These are phyloP conservation scores for Acrobasis repandana DNA, from an alignment of 2,888 invertebrate genomes.

Conservation along the genomic window DNA sequence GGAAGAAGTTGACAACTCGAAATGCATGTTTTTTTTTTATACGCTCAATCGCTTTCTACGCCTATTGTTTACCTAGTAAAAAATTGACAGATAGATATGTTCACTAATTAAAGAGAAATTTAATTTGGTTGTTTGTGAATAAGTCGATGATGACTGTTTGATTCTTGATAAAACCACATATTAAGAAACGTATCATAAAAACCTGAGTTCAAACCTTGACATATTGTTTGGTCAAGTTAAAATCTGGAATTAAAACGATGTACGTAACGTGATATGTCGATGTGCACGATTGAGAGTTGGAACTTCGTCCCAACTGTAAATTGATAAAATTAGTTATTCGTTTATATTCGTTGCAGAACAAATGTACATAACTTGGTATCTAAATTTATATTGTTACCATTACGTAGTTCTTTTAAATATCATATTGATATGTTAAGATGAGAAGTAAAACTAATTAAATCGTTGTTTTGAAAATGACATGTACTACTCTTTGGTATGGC, in stretches of 20 bases:
- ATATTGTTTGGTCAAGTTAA: conserved; percentile 4
- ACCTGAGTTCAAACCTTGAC: conserved; percentile 6
- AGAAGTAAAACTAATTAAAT: neutral
- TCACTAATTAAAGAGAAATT: conserved; percentile 12
- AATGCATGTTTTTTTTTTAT: neutral
- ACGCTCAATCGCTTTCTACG: neutral
- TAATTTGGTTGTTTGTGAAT: neutral
- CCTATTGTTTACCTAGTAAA: neutral
- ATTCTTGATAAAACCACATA: neutral
- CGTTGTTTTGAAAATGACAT: neutral
- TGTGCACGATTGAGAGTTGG: neutral
- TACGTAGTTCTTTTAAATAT: neutral
- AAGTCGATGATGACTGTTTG: neutral
- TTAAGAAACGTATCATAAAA: neutral
- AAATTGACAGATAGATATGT: conserved; percentile 13
- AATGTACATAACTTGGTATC: neutral
- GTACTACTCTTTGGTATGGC: neutral
- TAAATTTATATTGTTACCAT: neutral
- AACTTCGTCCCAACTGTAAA: neutral
- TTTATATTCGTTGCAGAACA: neutral
- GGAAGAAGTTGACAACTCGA: conserved; percentile 8
- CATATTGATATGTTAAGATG: neutral
- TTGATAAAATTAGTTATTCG: neutral
- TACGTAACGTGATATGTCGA: conserved; percentile 1
- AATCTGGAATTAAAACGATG: conserved; percentile 1